Conservation (phyloP, 2,797 vertebrate genomes). For the Onychomys leucogaster region DNA sequence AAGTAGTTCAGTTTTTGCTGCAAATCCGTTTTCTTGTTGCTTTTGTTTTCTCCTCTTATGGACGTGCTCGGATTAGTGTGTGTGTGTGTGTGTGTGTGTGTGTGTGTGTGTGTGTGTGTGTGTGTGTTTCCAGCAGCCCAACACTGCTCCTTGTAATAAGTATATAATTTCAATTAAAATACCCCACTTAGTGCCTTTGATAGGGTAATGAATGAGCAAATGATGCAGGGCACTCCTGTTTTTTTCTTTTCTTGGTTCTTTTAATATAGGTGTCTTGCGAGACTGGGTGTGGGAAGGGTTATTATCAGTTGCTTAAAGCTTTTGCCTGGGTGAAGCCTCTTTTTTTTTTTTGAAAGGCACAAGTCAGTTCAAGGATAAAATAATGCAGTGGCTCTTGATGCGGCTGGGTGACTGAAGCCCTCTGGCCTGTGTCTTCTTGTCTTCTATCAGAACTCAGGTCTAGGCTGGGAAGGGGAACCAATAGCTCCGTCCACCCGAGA, state of each 20-base stretch:
- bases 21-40: constrained; percentile 37
- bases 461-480: neutral
- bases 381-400: neutral
- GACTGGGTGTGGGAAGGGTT: neutral
- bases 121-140: neutral
- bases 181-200: neutral
- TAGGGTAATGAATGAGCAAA: constrained; percentile 50
- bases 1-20: constrained; percentile 40
- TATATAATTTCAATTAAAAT: constrained; percentile 62
- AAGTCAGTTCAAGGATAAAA: neutral
- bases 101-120: neutral
- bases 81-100: neutral
- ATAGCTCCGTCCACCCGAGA: neutral
- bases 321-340: neutral
- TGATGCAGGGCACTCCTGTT: neutral
- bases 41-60: neutral
- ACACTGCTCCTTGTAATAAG: neutral
- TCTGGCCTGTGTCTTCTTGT: neutral
- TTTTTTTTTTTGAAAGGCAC: constrained; percentile 5
- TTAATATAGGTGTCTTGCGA: constrained; percentile 34
- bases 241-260: constrained; percentile 53
- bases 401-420: neutral
- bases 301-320: constrained; percentile 1
- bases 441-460: neutral
- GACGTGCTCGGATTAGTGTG: neutral